Base-by-base conservation (phyloP, 2,888 invertebrate species). In the Lordiphosa fenestrarum region DNA sequence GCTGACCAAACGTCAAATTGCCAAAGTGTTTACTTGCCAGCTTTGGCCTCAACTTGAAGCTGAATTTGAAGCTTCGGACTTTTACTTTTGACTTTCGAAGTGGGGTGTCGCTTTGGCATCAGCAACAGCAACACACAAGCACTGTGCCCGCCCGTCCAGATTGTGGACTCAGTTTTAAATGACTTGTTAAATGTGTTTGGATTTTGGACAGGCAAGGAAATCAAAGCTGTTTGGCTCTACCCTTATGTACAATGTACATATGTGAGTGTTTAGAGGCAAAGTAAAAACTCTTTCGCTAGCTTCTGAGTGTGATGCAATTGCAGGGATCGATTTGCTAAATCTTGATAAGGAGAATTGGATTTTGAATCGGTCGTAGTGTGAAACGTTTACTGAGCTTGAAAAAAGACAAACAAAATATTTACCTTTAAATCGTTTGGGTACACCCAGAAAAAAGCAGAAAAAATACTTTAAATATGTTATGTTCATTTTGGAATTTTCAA, bases 1-100 rank as follows among this genome's bases (percentile, higher is more conserved):
- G 66, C 73, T 84, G 84, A 77, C 84, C 84, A 66, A 77, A 77
- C 84, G 78, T 81, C 78, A 82, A 82, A 84, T 84, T 82, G 66
- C 65, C 78, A 84, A 80, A 76, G 76, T 83, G 76, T 83, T 77
- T 77, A 73, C 81, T 48, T 44, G 53, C 53, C 60, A 47, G 59
- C 54, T 62, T 77, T 59, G 62, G 36, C 30, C 23, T 60, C 49
- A 49, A 57, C 39, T 48, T 46, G 40, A 36, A 41, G 53, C 59
- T 53, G 2, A 30, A 30, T 10, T 30, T 30, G 48, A 65, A 65
- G 53, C 59, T 72, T 58, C 64, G 40, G 35, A 36, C 40, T 52
- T 51, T 37, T 25, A 12, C 38, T 42, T 46, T 50, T 39, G 48
- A 49, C 6, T 30, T 44, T 42, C 35, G 12, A 21, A 37, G 54